Conservation (phyloP, 2,797 vertebrate species). For the Microchirus variegatus region DNA sequence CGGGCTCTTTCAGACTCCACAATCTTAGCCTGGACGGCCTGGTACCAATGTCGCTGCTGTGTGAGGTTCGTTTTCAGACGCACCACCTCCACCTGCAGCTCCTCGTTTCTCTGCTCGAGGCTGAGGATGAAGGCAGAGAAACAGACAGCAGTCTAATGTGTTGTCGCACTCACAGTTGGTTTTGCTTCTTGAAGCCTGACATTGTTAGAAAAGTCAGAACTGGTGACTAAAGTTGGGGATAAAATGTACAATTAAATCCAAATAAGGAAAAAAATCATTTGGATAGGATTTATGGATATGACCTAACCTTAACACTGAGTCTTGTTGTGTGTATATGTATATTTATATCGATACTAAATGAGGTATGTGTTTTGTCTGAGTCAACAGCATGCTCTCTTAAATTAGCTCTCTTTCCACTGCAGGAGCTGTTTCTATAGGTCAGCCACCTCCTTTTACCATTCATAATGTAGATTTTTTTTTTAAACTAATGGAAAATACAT, state of each 20-base stretch:
- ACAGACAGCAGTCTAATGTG: too few species aligned
- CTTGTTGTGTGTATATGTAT: conserved; percentile 35
- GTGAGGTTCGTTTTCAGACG: conserved; percentile 72
- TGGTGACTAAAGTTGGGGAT: neutral
- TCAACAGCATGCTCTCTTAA: conserved; percentile 71
- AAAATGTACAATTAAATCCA: neutral
- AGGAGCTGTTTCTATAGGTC: conserved; percentile 60
- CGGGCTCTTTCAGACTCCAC: conserved; percentile 71
- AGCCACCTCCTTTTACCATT: conserved; percentile 13
- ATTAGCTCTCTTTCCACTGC: conserved; percentile 70
- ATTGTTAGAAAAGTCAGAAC: neutral
- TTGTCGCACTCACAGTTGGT: neutral
- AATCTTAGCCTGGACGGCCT: conserved; percentile 71
- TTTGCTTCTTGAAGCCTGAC: neutral
- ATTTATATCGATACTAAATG: conserved; percentile 71
- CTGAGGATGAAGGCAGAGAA: conserved; percentile 52
- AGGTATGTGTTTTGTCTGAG: conserved; percentile 72
- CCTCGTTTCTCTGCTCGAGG: conserved; percentile 80
- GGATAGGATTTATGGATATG: neutral
- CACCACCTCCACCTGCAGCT: conserved; percentile 72
- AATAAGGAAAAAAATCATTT: too few species aligned
- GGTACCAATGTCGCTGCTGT: conserved; percentile 77
- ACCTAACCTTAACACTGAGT: conserved; percentile 44
- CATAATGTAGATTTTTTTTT: neutral
- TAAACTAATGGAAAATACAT: neutral